phyloP scores from a whole-genome alignment of 1,140 invertebrate species.

The Pantala flavescens region DNA sequence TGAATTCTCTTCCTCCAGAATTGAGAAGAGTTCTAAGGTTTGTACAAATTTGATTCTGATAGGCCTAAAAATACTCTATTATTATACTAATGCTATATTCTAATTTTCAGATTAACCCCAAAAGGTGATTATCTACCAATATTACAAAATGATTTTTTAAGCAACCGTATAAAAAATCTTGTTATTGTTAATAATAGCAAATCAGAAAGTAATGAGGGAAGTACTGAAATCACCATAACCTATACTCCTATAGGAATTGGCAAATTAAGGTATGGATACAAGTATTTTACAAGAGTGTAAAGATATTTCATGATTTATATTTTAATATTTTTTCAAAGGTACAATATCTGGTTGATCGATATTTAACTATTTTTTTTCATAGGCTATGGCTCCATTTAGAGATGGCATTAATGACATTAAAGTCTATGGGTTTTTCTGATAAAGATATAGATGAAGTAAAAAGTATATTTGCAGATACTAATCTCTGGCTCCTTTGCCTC shows the following conservation, averaged over 20 bases:
- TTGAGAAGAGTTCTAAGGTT: constrained; percentile 45
- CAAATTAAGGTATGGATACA: constrained; percentile 32
- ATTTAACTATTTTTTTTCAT: constrained; percentile 19
- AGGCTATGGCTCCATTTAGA: constrained; percentile 67
- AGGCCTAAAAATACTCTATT: neutral
- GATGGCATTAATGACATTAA: constrained; percentile 61
- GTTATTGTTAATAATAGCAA: constrained; percentile 31
- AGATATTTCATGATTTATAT: too few relatives aligned
- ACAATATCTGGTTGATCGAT: neutral
- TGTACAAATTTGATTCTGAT: constrained; percentile 19
- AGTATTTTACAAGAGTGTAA: too few relatives aligned
- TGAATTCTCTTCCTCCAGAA: constrained; percentile 48
- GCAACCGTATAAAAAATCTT: constrained; percentile 63
- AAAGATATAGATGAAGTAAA: constrained; percentile 97
- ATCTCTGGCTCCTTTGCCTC: constrained; percentile 80
- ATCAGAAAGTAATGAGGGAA: constrained; percentile 19
- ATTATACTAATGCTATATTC: constrained; percentile 17
- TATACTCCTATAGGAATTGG: constrained; percentile 41
- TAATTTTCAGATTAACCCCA: constrained; percentile 45
- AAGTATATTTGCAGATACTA: constrained; percentile 91
- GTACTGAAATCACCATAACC: constrained; percentile 31
- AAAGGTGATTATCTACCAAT: constrained; percentile 70
- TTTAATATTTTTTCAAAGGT: too few relatives aligned
- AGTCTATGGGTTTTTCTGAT: constrained; percentile 70
- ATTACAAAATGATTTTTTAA: constrained; percentile 68